phyloP scores from a whole-genome alignment of 2,797 vertebrate species.

The Vespertilio murinus region DNA sequence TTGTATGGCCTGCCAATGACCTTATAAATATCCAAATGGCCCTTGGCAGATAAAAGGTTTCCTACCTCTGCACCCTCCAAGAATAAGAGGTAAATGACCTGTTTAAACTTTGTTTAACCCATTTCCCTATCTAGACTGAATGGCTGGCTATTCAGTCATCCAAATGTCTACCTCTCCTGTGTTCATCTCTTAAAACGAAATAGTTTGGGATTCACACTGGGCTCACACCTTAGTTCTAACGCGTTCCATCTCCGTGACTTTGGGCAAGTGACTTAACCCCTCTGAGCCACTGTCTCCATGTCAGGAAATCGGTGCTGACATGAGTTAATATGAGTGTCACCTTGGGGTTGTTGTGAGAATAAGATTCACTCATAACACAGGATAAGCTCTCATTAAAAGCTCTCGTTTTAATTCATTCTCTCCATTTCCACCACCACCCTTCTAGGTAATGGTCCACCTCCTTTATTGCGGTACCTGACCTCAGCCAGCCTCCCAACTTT shows the following conservation, averaged over 20 bases:
- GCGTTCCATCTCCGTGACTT: background rate
- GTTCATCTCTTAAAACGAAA: background rate
- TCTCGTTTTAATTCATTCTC: slow-evolving; percentile 10
- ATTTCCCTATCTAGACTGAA: background rate
- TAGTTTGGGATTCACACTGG: background rate
- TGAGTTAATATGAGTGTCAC: background rate
- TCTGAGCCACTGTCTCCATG: background rate
- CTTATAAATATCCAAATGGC: too few relatives aligned
- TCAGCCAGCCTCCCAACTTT: background rate
- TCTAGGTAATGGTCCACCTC: background rate
- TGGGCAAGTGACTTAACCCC: background rate
- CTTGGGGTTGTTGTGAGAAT: background rate
- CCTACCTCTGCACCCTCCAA: background rate
- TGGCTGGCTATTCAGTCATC: background rate
- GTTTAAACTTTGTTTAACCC: background rate
- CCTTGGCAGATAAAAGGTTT: too few relatives aligned
- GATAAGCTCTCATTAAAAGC: background rate
- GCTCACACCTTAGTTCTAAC: background rate
- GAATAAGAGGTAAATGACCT: background rate
- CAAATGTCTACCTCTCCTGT: background rate
- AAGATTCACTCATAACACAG: background rate
- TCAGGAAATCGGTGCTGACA: background rate
- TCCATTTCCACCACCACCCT: background rate
- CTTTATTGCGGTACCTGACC: background rate
- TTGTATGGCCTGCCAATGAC: too few relatives aligned